Evolutionary conservation across 2,888 invertebrate genomes (phyloP).

Genomic region (Mythimna impura): DNA sequence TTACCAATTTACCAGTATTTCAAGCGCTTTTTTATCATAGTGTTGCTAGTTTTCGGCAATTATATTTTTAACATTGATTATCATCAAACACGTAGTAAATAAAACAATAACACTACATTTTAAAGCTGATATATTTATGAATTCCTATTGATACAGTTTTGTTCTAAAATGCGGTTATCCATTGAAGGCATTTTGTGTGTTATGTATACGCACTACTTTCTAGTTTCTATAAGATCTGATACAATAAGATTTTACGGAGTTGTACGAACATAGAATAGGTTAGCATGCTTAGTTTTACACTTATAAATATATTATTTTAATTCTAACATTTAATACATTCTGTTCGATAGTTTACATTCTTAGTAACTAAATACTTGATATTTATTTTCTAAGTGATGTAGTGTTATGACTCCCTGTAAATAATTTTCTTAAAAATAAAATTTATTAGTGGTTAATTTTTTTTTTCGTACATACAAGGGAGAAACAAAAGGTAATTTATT

Average conservation of each 20-base stretch:
- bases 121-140: slow-evolving; percentile 77
- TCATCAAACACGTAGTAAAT: slow-evolving; percentile 2
- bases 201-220: slow-evolving; percentile 67
- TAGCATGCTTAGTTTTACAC: slow-evolving; percentile 52
- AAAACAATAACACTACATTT: slow-evolving; percentile 49
- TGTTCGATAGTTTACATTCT: slow-evolving; percentile 44
- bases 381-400: slow-evolving; percentile 44
- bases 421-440: slow-evolving; percentile 47
- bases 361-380: slow-evolving; percentile 37
- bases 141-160: slow-evolving; percentile 71
- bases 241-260: slow-evolving; percentile 44
- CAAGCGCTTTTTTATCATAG: too few relatives aligned
- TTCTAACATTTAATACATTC: slow-evolving; percentile 67
- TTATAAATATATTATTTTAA: slow-evolving; percentile 47
- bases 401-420: slow-evolving; percentile 64
- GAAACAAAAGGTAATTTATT: slow-evolving; percentile 19
- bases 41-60: not conserved
- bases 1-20: too few relatives aligned
- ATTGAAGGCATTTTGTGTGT: slow-evolving; percentile 72
- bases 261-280: slow-evolving; percentile 47
- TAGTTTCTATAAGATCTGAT: slow-evolving; percentile 65
- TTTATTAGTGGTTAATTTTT: slow-evolving; percentile 5
- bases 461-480: slow-evolving; percentile 29
- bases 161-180: slow-evolving; percentile 70
- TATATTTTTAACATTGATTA: not conserved